Base-by-base conservation (phyloP, 2,797 vertebrate species). In the Monodelphis domestica region DNA sequence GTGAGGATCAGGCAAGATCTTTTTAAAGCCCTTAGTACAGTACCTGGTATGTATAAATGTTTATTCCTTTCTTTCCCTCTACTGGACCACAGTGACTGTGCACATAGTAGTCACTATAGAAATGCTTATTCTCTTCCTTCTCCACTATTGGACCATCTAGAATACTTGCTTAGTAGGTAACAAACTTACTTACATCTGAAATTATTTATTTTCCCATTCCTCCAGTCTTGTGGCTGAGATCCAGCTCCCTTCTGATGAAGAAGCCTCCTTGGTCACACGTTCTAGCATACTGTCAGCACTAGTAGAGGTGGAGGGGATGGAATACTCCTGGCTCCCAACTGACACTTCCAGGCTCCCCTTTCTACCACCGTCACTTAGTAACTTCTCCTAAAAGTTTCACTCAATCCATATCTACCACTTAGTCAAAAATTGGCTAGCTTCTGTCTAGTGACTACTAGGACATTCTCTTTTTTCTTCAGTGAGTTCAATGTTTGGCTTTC, bases 251-350 rank as follows among this genome's bases (percentile, higher is more conserved):
- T n/a, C 63, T 70, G n/a, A 70, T 38, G n/a, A 38, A n/a, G 3
- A 12, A 63, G 57, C 57, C 33, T 33, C 33, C n/a, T 38, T 24
- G n/a, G 17, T n/a, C n/a, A 45, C 6, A 12, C 17, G 78, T 78
- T 78, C 63, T 24, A 78, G 63, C 17, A 55, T n/a, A 38, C 45
- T 24, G 15, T 63, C n/a, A 70, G 59, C 2, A 0, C 0, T 33
- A 0, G 53, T 38, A 12, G 33, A 38, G 33, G 14, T n/a, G 33
- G 33, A 38, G 57, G 29, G 59, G 57, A 12, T 14, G 1, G 14
- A 17, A 17, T 7, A 7, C n/a, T 17, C 2, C 63, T 78, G 38
- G 21, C 17, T 78, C n/a, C 21, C n/a, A n/a, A 78, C 0, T 21
- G 63, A 78, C n/a, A 45, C n/a, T 38, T 45, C 63, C 17, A 38